phyloP scores from a whole-genome alignment of 1,140 invertebrate genomes.

The Aphidius ervi region DNA sequence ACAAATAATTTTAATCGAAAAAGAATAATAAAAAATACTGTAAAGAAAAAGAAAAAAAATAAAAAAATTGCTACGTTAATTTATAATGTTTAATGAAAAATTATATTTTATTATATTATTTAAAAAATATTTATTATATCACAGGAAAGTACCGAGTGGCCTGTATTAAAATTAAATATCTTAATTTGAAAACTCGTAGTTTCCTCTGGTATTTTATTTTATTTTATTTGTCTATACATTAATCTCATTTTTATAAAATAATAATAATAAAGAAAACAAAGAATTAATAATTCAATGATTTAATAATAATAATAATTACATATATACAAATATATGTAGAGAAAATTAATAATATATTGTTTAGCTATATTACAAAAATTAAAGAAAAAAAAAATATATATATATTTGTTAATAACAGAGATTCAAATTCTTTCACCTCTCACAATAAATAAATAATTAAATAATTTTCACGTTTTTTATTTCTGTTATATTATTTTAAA shows the following conservation, averaged over 20 bases:
- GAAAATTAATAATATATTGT: constrained; percentile 17
- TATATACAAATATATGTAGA: constrained; percentile 16
- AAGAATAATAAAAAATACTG: no score
- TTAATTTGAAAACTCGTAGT: not conserved
- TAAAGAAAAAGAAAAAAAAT: constrained; percentile 1
- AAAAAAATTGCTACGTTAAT: constrained; percentile 7
- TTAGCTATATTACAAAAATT: constrained; percentile 45
- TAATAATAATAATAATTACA: constrained; percentile 7
- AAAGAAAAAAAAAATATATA: constrained; percentile 41
- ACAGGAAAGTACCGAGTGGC: constrained; percentile 28
- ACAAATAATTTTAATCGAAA: no score
- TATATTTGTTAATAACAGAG: constrained; percentile 33
- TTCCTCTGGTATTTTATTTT: constrained; percentile 13
- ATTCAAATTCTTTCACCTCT: constrained; percentile 43
- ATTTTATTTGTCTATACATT: constrained; percentile 13
- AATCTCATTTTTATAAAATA: constrained; percentile 11
- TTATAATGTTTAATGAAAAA: not conserved
- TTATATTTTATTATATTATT: not conserved
- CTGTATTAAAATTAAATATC: constrained; percentile 14
- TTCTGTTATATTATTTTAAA: not conserved
- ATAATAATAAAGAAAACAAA: constrained; percentile 7
- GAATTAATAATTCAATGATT: constrained; percentile 9
- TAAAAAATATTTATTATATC: constrained; percentile 21
- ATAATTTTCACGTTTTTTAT: constrained; percentile 37
- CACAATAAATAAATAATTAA: constrained; percentile 54